Conservation (phyloP, 1,140 invertebrate species). For the Idris sp. region DNA sequence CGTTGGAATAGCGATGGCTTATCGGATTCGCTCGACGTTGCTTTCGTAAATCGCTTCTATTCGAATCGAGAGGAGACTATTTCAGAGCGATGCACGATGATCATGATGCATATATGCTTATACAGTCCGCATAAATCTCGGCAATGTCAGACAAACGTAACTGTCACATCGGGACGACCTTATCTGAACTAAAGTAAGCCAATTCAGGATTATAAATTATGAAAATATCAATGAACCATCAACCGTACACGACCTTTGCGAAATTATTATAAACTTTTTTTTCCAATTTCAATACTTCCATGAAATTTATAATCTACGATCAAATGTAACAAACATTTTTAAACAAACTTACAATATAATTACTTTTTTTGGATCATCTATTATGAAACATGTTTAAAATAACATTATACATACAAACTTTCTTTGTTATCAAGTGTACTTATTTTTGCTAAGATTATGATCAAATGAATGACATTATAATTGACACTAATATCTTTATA, state of each 20-base stretch:
- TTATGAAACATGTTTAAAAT: too few relatives aligned
- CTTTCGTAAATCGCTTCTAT: constrained; percentile 63
- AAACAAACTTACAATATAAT: too few relatives aligned
- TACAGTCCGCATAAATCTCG: constrained; percentile 55
- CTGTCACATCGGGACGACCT: constrained; percentile 55
- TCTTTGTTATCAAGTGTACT: too few relatives aligned
- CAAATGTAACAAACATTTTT: too few relatives aligned
- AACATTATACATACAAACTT: too few relatives aligned
- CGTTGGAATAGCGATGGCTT: constrained; percentile 59
- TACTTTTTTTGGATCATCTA: too few relatives aligned
- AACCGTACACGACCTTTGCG: constrained; percentile 48
- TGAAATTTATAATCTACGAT: too few relatives aligned
- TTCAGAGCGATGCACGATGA: constrained; percentile 59
- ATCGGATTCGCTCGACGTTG: constrained; percentile 59
- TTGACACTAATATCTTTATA: too few relatives aligned
- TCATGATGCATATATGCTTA: constrained; percentile 62
- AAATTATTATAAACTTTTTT: constrained; percentile 10
- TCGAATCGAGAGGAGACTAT: constrained; percentile 57
- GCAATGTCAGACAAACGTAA: constrained; percentile 59
- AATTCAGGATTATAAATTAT: constrained; percentile 57
- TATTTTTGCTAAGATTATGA: too few relatives aligned
- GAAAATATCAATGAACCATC: constrained; percentile 48
- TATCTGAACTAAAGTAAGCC: constrained; percentile 51
- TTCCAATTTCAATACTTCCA: not conserved
- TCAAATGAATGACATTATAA: too few relatives aligned